These are phyloP conservation scores for Prenolepis imparis DNA, from an alignment of 2,888 invertebrate genomes.

Conservation along the genomic window DNA sequence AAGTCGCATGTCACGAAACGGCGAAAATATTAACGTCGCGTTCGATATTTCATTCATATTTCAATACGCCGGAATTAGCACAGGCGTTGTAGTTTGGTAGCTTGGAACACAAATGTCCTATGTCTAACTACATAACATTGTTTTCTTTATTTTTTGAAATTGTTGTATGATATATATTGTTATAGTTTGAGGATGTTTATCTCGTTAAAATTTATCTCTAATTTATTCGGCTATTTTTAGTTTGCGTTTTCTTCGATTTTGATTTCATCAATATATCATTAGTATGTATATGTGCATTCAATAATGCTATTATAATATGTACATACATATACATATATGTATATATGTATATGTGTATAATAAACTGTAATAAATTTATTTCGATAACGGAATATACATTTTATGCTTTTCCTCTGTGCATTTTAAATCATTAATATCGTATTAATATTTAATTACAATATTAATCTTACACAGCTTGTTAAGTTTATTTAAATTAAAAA, in stretches of 20 bases:
- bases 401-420: neutral
- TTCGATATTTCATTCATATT: constrained; percentile 18
- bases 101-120: neutral
- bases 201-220: neutral
- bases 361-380: constrained; percentile 9
- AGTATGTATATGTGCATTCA: neutral
- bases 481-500: constrained; percentile 23
- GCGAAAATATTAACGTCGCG: constrained; percentile 16
- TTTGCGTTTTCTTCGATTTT: neutral
- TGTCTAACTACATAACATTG: neutral
- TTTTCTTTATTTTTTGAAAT: neutral
- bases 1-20: constrained; percentile 13
- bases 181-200: neutral
- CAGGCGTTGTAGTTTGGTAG: neutral
- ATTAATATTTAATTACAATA: constrained; percentile 36
- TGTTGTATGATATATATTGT: neutral
- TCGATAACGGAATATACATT: constrained; percentile 20
- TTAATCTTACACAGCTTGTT: constrained; percentile 11
- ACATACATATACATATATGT: too few relatives aligned
- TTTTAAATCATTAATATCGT: constrained; percentile 24
- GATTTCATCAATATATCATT: neutral
- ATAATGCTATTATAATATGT: neutral
- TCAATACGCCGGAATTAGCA: constrained; percentile 4
- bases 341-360: neutral
- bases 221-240: neutral